phyloP scores from a whole-genome alignment of 2,888 invertebrate genomes.

The Malthinus flaveolus region DNA sequence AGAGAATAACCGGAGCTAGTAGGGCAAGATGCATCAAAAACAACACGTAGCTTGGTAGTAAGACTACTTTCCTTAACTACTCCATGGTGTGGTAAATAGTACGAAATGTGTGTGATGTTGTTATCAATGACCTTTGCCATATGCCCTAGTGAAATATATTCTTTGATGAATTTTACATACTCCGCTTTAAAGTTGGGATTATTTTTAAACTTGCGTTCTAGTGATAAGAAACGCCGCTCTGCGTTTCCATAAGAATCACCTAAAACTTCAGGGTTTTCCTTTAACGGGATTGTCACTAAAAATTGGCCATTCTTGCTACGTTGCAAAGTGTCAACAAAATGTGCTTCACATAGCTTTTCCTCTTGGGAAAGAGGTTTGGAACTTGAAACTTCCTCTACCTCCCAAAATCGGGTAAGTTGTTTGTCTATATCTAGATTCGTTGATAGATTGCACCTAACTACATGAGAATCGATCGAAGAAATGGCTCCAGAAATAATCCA shows the following conservation, averaged over 20 bases:
- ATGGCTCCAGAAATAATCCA: no score
- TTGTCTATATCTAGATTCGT: no score
- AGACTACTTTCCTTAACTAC: constrained; percentile 35
- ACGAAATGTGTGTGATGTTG: neutral
- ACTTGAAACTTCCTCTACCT: neutral
- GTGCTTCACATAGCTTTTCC: neutral
- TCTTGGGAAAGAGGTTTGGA: neutral
- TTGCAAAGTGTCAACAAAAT: neutral
- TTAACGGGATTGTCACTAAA: neutral
- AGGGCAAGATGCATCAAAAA: constrained; percentile 39
- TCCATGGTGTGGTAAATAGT: constrained; percentile 37
- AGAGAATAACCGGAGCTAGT: constrained; percentile 31
- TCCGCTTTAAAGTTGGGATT: neutral
- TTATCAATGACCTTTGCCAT: neutral
- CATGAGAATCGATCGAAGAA: no score
- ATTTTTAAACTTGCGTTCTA: neutral
- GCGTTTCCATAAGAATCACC: neutral
- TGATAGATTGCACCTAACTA: no score
- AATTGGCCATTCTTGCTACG: neutral
- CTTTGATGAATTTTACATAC: neutral
- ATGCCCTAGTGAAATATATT: neutral
- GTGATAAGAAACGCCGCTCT: neutral
- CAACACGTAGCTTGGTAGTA: constrained; percentile 35
- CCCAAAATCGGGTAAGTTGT: neutral
- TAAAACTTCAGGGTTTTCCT: neutral